Base-by-base conservation (phyloP, 2,797 vertebrate genomes). In the Cossypha heuglini region DNA sequence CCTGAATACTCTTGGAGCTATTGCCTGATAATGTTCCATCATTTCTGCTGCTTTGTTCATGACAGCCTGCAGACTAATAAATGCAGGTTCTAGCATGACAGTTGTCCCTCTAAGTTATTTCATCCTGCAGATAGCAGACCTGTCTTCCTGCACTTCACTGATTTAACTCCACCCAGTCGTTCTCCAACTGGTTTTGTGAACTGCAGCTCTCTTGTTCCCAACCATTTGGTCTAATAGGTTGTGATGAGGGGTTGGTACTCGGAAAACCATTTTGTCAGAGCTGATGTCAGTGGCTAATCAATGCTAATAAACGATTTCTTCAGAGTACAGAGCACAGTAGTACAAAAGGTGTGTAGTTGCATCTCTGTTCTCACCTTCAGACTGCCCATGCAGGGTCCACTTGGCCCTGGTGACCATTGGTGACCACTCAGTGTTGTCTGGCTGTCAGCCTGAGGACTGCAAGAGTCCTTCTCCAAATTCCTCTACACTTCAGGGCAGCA, bases 401-500 rank as follows among this genome's bases (percentile, higher is more conserved):
- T 66, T 58, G 35, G 43, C 16, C 31, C 57, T 38, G 52, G 43
- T 69, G 19, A 7, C 55, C 16, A 2, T 10, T 2, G 0, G 35
- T 72, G 77, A 16, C 35, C 3, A 0, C 19, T 10, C 1, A 1
- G 6, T 26, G 9, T 5, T 5, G 9, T 25, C 33, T 86, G 48
- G 54, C 45, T 45, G 54, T 58, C 62, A 49, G 58, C 16, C 18
- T 59, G 31, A 18, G 26, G 33, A 24, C 71, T 64, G 42, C 33
- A 29, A 49, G 58, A 75, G 11, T 37, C 45, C 48, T 51, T 67
- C 42, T 18, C 10, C 25, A 51, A 54, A 33, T 28, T 38, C 10
- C 21, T 73, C 13, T 21, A 0, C 0, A 0, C 25, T 54, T 73
- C 28, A 76, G 1, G 16, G 5, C 22, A 54, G 5, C 5, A 7